These are phyloP conservation scores for Bugulina stolonifera DNA, from an alignment of 2,888 invertebrate genomes.

Conservation along the genomic window DNA sequence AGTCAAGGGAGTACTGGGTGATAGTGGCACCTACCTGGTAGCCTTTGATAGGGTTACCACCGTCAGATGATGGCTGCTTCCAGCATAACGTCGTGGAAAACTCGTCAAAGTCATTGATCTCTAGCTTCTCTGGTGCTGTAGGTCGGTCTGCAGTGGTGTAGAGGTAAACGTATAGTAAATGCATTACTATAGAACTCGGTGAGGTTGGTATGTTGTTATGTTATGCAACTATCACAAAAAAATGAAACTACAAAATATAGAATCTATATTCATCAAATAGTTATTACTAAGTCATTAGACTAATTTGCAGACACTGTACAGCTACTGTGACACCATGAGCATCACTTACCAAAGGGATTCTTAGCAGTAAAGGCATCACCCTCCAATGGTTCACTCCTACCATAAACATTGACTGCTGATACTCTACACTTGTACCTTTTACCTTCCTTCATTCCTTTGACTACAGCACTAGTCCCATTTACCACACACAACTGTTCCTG, in stretches of 20 bases:
- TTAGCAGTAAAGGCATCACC: slow-evolving; percentile 87
- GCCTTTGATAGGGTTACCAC: slow-evolving; percentile 82
- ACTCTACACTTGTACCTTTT: slow-evolving; percentile 93
- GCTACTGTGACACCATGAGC: too few species aligned
- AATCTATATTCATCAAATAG: too few species aligned
- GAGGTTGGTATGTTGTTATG: too few species aligned
- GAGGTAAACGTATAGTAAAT: too few species aligned
- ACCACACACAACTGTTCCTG: neutral
- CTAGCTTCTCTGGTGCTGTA: slow-evolving; percentile 47
- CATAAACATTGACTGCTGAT: slow-evolving; percentile 92
- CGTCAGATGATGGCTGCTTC: slow-evolving; percentile 82
- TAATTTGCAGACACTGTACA: too few species aligned
- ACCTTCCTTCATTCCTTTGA: slow-evolving; percentile 84
- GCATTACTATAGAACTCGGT: too few species aligned
- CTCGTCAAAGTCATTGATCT: slow-evolving; percentile 80
- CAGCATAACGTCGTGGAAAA: slow-evolving; percentile 88
- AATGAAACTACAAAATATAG: too few species aligned
- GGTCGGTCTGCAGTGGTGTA: slow-evolving; percentile 51
- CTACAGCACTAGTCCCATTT: slow-evolving; percentile 74
- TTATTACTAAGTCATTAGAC: too few species aligned
- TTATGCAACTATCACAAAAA: too few species aligned
- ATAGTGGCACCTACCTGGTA: slow-evolving; percentile 53
- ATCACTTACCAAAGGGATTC: slow-evolving; percentile 85
- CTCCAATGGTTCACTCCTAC: slow-evolving; percentile 80
- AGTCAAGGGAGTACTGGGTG: neutral